Evolutionary conservation across 2,113 vertebrate genomes (phyloP).

Genomic region (Rhegmatorhina hoffmannsi): DNA sequence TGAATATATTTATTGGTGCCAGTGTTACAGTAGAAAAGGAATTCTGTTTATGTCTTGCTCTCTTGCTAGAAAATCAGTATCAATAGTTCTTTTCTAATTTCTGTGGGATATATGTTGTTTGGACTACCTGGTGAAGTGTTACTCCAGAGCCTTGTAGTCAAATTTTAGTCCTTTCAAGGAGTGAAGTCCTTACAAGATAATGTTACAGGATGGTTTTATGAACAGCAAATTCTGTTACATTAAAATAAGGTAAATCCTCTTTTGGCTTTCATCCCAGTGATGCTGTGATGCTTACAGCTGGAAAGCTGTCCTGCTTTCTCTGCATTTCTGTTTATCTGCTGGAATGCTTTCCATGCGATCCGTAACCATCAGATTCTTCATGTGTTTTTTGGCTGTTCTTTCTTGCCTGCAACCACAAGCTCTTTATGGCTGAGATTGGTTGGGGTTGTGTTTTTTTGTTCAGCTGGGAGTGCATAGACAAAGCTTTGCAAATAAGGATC

Average conservation of each 20-base stretch:
- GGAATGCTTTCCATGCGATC: background rate
- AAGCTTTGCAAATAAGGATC: background rate
- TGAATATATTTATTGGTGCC: background rate
- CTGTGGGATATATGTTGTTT: background rate
- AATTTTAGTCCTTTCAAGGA: background rate
- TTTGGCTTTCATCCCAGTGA: background rate
- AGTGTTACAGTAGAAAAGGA: background rate
- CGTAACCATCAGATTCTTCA: background rate
- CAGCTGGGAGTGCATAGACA: background rate
- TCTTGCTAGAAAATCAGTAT: background rate
- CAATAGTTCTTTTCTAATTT: background rate
- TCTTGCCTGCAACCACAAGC: background rate
- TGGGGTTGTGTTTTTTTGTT: background rate
- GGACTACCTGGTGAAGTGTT: background rate
- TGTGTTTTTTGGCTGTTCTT: slow-evolving; percentile 39
- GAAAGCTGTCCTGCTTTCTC: background rate
- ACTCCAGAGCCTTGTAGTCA: background rate
- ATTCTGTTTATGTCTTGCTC: background rate
- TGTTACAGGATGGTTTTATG: background rate
- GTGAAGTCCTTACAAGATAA: background rate
- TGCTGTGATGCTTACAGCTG: background rate
- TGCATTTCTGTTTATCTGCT: background rate
- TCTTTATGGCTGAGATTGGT: background rate
- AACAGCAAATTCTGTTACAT: background rate
- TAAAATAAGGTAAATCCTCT: background rate